Percentiles rank a stretch among this genome's conserved stretches.
phyloP scores from a whole-genome alignment of 2,113 vertebrate genomes.

The Ammodramus savannarum region DNA sequence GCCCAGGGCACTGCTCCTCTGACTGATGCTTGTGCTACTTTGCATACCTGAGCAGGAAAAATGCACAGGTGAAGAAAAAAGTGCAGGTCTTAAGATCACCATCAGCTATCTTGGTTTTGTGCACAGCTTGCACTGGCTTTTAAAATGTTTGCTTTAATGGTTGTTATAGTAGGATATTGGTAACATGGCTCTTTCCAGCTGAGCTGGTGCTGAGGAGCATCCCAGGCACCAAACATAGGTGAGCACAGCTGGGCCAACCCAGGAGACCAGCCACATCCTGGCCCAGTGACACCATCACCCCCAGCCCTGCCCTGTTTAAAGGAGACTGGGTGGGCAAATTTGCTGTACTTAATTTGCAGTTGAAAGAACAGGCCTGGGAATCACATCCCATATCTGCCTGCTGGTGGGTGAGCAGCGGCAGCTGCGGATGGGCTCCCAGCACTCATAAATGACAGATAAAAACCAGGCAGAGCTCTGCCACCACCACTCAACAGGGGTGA shows the following conservation, averaged over 20 bases:
- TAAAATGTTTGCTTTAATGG: background rate
- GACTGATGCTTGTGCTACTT: background rate
- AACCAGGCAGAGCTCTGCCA: background rate
- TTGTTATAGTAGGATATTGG: background rate
- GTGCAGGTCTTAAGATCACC: background rate
- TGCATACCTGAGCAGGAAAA: background rate
- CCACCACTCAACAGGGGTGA: background rate
- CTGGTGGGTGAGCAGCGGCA: background rate
- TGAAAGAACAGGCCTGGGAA: background rate
- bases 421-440: background rate
- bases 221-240: background rate
- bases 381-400: background rate
- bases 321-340: background rate
- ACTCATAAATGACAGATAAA: background rate
- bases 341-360: background rate
- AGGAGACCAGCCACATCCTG: background rate
- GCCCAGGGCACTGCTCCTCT: background rate
- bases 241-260: background rate
- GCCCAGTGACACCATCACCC: background rate
- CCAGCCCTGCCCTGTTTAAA: background rate
- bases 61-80: background rate
- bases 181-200: background rate
- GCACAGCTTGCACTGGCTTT: background rate
- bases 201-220: background rate
- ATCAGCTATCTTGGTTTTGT: background rate